Evolutionary conservation across 2,797 vertebrate genomes (phyloP).

Genomic region (Podargus strigoides): DNA sequence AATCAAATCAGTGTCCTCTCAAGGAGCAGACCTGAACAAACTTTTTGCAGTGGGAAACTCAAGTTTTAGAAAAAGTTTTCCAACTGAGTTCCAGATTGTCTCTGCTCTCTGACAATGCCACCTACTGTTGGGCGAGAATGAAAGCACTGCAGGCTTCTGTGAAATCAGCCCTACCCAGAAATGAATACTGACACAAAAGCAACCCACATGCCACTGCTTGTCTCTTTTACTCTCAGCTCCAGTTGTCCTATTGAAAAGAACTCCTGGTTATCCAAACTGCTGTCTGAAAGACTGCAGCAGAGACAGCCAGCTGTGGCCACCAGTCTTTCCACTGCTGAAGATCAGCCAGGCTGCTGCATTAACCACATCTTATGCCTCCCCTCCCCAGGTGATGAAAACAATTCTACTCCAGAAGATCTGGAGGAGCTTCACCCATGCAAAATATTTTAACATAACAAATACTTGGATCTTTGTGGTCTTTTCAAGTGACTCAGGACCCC

Average conservation of each 20-base stretch:
- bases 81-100: not conserved
- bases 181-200: not conserved
- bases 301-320: not conserved
- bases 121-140: not conserved
- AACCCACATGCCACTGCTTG: not conserved
- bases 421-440: not conserved
- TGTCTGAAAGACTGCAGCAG: not conserved
- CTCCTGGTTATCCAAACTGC: not conserved
- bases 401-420: not conserved
- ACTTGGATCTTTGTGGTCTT: not conserved
- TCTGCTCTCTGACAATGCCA: not conserved
- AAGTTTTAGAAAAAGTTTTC: not conserved
- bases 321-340: not conserved
- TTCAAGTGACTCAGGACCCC: not conserved
- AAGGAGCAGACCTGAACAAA: not conserved
- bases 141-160: not conserved
- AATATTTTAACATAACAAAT: not conserved
- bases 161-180: not conserved
- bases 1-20: not conserved
- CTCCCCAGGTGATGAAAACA: not conserved
- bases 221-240: not conserved
- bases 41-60: not conserved
- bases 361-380: not conserved
- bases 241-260: not conserved
- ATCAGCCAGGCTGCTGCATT: not conserved